These are phyloP conservation scores for Palloptera scutellata DNA, from an alignment of 2,888 invertebrate genomes.

Conservation along the genomic window DNA sequence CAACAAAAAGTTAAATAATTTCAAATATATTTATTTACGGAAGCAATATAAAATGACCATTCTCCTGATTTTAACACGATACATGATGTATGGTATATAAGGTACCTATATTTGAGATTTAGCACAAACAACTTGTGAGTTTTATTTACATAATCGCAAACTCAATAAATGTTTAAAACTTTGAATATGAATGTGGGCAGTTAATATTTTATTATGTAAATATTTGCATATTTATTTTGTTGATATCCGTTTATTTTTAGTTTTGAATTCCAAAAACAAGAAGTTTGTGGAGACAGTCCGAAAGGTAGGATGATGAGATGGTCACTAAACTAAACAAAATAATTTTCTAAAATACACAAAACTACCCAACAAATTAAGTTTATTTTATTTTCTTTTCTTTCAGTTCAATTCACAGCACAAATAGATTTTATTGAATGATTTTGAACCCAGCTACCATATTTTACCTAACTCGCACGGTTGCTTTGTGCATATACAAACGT, in stretches of 20 bases:
- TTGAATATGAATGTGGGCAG: neutral
- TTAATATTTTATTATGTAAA: neutral
- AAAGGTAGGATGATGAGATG: neutral
- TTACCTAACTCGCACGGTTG: neutral
- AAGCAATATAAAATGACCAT: no score
- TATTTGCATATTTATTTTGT: neutral
- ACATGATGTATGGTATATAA: no score
- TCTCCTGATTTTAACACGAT: no score
- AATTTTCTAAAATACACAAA: constrained; percentile 27
- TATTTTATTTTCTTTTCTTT: neutral
- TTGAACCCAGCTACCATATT: neutral
- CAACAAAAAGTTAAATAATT: no score
- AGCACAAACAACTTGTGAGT: no score
- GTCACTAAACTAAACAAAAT: constrained; percentile 21
- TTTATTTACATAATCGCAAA: no score
- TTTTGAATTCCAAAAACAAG: neutral
- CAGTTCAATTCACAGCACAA: no score
- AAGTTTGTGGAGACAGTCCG: neutral
- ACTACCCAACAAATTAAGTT: neutral
- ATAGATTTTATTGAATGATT: neutral
- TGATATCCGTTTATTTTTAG: neutral
- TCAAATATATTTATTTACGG: no score
- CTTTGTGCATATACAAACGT: neutral
- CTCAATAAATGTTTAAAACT: neutral
- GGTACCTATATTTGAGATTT: no score